These are phyloP conservation scores for Catocala nupta DNA, from an alignment of 2,888 invertebrate genomes.

Conservation along the genomic window DNA sequence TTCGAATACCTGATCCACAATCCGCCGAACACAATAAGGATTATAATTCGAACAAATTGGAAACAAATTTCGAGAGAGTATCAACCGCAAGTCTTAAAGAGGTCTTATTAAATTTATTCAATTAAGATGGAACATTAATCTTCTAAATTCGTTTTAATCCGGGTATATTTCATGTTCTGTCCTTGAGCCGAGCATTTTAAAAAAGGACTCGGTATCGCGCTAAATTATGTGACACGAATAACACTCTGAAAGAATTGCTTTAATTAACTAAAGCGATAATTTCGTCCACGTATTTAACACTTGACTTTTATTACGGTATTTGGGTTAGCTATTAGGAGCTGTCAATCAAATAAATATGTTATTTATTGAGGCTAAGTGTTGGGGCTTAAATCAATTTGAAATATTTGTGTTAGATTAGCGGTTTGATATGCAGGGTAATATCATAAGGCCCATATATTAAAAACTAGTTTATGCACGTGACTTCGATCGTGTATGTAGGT, in stretches of 20 bases:
- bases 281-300: conserved; percentile 16
- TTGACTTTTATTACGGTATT: conserved; percentile 15
- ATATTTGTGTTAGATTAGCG: neutral
- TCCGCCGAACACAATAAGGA: conserved; percentile 22
- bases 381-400: neutral
- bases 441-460: no score
- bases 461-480: no score
- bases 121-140: conserved; percentile 34
- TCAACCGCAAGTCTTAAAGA: conserved; percentile 13
- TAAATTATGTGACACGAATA: conserved; percentile 28
- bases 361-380: conserved; percentile 19
- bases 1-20: conserved; percentile 11
- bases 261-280: conserved; percentile 36
- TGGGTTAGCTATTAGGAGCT: conserved; percentile 4
- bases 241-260: conserved; percentile 30
- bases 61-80: conserved; percentile 27
- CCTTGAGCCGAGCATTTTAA: conserved; percentile 15
- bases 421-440: no score
- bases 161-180: conserved; percentile 21
- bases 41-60: conserved; percentile 30
- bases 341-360: conserved; percentile 15
- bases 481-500: no score
- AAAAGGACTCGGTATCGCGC: conserved; percentile 17
- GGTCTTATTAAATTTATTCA: conserved; percentile 30
- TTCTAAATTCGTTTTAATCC: conserved; percentile 20